Evolutionary conservation across 1,140 invertebrate species (phyloP).

Genomic region (Temnothorax nylanderi): DNA sequence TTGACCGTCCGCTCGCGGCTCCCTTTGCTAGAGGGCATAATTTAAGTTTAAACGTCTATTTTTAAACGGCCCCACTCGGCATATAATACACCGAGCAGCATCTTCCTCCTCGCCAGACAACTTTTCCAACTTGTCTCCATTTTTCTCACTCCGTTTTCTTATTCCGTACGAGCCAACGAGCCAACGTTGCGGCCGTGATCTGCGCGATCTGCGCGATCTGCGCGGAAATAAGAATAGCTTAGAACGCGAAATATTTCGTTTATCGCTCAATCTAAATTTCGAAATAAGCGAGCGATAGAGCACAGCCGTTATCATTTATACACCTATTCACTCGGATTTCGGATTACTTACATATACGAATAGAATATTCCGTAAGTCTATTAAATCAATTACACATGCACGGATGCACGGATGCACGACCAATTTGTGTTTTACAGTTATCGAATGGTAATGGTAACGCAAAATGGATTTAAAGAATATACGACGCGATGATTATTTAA

Average conservation of each 20-base stretch:
- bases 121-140: constrained; percentile 41
- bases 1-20: constrained; percentile 63
- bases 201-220: no score
- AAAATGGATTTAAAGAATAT: background rate
- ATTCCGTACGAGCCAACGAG: background rate
- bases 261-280: background rate
- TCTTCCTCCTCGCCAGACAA: constrained; percentile 47
- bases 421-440: background rate
- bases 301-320: background rate
- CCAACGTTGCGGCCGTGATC: background rate
- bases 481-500: background rate
- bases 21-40: constrained; percentile 74
- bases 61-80: constrained; percentile 73
- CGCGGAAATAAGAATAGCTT: constrained; percentile 12
- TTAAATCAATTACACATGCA: no score
- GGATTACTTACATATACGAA: background rate
- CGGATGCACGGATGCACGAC: no score
- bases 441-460: background rate
- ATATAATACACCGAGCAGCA: constrained; percentile 63
- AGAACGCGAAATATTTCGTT: background rate
- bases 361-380: background rate
- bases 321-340: background rate
- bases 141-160: constrained; percentile 22
- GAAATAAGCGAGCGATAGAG: background rate
- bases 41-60: constrained; percentile 77